Evolutionary conservation across 2,113 vertebrate genomes (phyloP), one percentile per base, ranked within the genome.

Genomic region (Cichladusa arquata): DNA sequence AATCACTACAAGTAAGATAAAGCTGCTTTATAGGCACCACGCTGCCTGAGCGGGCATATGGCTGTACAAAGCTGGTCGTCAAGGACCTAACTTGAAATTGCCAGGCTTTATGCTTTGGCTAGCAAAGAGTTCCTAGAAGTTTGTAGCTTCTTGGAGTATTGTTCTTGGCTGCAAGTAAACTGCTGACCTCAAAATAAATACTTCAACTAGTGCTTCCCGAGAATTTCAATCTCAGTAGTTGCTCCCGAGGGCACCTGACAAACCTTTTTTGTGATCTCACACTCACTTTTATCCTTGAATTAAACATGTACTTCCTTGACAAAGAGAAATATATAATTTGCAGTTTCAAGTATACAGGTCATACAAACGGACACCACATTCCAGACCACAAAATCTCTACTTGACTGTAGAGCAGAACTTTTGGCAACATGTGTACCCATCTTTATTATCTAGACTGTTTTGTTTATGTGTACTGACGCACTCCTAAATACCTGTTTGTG

Each of bases 261-360:
- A 86, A 93, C 61, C 57, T 85, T 88, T 86, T 82, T 51, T 86
- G 66, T 95, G 76, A 88, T 90, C 78, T 77, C 34, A 51, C 12
- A 6, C 51, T 80, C 8, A 2, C 88, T 88, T 96, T 81, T 91
- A 86, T 92, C 64, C 88, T 78, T 86, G 58, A 83, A 83, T 80
- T 88, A 92, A 89, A 14, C 8, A 10, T 0, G 3, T 56, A 9
- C 65, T 89, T 91, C 36, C 57, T 38, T 76, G 38, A 82, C 45
- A 80, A 90, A 77, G 74, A 85, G 47, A 70, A 73, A n/a, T 62
- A 40, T 8, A 1, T 93, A 82, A 95, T 90, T 93, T 94, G 17
- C 47, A 51, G 44, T 51, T 86, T 54, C 24, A 56, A 24, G 71
- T 5, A 4, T 31, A 80, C 60, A 50, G 72, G 86, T 94, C 91